These are phyloP conservation scores for Alfaro cultratus DNA, from an alignment of 2,797 vertebrate species.

Conservation along the genomic window DNA sequence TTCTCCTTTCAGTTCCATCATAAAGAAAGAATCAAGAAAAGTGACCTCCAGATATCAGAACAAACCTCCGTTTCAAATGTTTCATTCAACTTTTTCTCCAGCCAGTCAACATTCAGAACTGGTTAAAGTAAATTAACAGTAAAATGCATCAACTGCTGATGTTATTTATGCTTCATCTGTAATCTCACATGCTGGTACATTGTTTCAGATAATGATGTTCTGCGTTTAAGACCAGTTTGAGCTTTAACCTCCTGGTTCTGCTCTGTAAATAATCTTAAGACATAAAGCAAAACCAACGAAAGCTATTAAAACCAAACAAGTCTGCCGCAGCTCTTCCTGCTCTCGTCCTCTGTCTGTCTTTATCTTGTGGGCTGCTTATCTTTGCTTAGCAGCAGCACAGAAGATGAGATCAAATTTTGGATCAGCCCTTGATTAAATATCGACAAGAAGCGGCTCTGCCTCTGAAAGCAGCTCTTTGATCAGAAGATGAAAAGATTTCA, in stretches of 20 bases:
- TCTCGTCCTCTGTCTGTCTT: constrained; percentile 5
- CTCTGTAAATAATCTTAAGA: not conserved
- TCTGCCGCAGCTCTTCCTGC: not conserved
- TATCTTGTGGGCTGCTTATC: constrained; percentile 40
- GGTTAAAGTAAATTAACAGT: constrained; percentile 14
- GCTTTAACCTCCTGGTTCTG: not conserved
- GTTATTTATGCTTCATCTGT: not conserved
- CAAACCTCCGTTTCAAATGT: not conserved
- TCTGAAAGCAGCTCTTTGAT: constrained; percentile 56
- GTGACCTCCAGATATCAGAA: not conserved
- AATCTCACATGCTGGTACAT: not conserved
- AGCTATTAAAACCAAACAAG: constrained; percentile 1
- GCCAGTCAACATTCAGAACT: not conserved
- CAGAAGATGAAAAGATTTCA: constrained; percentile 51
- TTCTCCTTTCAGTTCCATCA: not conserved
- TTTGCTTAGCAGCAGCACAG: constrained; percentile 30
- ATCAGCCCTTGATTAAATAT: constrained; percentile 65
- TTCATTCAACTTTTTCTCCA: not conserved
- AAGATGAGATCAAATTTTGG: constrained; percentile 61
- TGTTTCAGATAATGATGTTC: not conserved
- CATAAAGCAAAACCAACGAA: not conserved
- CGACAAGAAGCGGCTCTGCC: constrained; percentile 43
- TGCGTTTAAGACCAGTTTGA: not conserved
- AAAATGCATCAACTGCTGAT: not conserved
- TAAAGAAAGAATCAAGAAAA: not conserved